phyloP scores from a whole-genome alignment of 2,888 invertebrate genomes.

The Chironomus tentans region DNA sequence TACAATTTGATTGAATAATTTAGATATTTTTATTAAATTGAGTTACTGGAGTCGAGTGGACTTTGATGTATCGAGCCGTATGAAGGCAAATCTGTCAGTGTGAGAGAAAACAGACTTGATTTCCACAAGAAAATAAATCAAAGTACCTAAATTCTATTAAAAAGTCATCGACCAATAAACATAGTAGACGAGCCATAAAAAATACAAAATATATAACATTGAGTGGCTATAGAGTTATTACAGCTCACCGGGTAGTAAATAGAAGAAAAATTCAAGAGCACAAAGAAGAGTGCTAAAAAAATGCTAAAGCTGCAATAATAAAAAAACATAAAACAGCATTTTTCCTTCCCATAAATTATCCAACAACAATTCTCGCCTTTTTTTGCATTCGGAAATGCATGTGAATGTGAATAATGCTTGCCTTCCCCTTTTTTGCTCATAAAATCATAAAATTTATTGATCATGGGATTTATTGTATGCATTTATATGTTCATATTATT shows the following conservation, averaged over 20 bases:
- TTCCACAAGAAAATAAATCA: too few species aligned
- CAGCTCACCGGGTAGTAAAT: not conserved
- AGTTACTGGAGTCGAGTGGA: too few species aligned
- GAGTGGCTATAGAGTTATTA: not conserved
- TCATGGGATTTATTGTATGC: not conserved
- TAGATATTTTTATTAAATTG: too few species aligned
- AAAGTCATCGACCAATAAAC: not conserved
- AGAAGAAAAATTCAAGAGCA: not conserved
- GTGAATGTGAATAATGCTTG: not conserved
- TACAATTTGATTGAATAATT: too few species aligned
- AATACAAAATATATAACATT: not conserved
- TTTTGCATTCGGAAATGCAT: not conserved
- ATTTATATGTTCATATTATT: not conserved
- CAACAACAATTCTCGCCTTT: not conserved
- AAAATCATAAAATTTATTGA: not conserved
- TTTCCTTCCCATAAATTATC: not conserved
- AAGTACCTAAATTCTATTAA: not conserved
- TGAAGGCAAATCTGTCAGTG: too few species aligned
- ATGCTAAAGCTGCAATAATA: not conserved
- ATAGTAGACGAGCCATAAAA: not conserved
- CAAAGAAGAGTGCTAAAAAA: not conserved
- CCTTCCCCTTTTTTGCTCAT: not conserved
- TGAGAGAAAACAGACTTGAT: too few species aligned
- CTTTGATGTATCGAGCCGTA: too few species aligned
- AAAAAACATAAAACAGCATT: not conserved